Evolutionary conservation across 2,888 invertebrate genomes (phyloP).

Genomic region (Pardosa pseudoannulata): DNA sequence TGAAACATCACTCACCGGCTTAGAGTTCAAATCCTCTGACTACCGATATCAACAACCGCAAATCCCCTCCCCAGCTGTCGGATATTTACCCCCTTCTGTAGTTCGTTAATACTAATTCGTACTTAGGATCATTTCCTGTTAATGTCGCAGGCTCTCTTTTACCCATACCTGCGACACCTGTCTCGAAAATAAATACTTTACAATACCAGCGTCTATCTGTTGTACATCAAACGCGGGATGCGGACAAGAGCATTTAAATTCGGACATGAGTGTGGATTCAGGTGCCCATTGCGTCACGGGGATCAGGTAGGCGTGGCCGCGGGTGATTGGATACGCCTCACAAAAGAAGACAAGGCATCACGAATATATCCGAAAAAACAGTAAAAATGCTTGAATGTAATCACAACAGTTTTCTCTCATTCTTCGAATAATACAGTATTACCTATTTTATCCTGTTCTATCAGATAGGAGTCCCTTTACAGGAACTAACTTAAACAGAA

Average conservation of each 20-base stretch:
- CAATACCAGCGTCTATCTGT: not conserved
- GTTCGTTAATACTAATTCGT: not conserved
- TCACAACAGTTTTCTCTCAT: too few species aligned
- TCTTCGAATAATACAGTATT: too few species aligned
- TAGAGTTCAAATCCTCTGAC: not conserved
- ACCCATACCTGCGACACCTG: slow-evolving; percentile 6
- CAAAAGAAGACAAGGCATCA: not conserved
- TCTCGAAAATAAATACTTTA: not conserved
- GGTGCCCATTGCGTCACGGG: slow-evolving; percentile 1
- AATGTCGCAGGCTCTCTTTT: not conserved
- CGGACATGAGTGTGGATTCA: slow-evolving; percentile 5
- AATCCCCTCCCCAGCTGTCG: too few species aligned
- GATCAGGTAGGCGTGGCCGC: not conserved
- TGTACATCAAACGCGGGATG: not conserved
- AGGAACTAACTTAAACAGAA: too few species aligned
- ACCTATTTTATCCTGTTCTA: too few species aligned
- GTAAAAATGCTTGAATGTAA: too few species aligned
- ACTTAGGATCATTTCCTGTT: not conserved
- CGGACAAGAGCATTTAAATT: slow-evolving; percentile 11
- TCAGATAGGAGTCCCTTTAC: too few species aligned
- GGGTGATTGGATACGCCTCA: not conserved
- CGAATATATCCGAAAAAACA: too few species aligned
- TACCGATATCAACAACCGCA: not conserved
- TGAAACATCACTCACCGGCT: not conserved
- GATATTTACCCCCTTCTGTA: not conserved